Percentiles rank a stretch among this genome's conserved stretches.
Evolutionary conservation across 2,113 vertebrate genomes (phyloP).

Genomic region (Chaetorhynchus papuensis): DNA sequence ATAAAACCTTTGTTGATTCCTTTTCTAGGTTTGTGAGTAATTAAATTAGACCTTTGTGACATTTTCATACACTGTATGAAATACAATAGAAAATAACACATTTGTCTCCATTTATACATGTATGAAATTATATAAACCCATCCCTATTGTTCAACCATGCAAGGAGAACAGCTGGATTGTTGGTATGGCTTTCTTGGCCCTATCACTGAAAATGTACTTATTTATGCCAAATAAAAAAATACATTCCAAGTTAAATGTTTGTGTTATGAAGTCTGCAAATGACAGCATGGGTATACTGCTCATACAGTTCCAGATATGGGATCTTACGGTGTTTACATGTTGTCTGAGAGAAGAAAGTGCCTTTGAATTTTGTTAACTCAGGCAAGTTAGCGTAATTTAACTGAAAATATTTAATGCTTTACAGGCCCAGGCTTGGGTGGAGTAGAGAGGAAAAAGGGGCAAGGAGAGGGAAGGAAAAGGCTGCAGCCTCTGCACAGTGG

Average conservation of each 20-base stretch:
- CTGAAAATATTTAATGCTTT: not conserved
- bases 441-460: not conserved
- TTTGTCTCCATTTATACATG: not conserved
- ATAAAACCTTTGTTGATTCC: not conserved
- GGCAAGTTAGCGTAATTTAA: not conserved
- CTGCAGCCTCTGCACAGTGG: not conserved
- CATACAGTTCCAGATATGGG: fast-evolving
- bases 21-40: not conserved
- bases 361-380: not conserved
- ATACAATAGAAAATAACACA: not conserved
- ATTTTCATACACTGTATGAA: not conserved
- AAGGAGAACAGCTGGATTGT: not conserved
- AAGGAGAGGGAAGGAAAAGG: not conserved
- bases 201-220: not conserved
- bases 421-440: not conserved
- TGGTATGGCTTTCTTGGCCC: not conserved
- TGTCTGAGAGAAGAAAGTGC: not conserved
- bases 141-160: not conserved
- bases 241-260: not conserved
- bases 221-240: not conserved
- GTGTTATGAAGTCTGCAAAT: not conserved
- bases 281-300: not conserved
- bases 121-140: not conserved
- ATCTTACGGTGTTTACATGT: not conserved
- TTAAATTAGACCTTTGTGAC: not conserved